These are phyloP conservation scores for Megathymus violae DNA, from an alignment of 1,140 invertebrate genomes.

Conservation along the genomic window DNA sequence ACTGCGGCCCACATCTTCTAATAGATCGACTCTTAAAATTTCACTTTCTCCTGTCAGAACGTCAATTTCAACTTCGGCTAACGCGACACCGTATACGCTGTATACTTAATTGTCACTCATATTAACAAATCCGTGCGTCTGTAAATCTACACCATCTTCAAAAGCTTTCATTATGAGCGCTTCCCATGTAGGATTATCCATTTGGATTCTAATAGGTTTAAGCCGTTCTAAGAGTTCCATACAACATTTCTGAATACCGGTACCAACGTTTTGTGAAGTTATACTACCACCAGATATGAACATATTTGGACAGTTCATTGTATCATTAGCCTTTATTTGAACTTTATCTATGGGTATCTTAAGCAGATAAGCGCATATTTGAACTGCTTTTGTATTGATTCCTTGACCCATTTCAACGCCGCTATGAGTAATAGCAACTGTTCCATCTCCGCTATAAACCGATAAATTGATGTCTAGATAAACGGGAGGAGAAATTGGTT, in stretches of 20 bases:
- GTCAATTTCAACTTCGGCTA: conserved; percentile 90
- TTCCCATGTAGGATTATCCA: conserved; percentile 85
- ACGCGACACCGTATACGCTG: conserved; percentile 84
- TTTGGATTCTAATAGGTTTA: conserved; percentile 84
- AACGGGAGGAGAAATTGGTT: conserved; percentile 49
- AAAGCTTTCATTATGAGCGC: conserved; percentile 85
- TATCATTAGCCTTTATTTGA: conserved; percentile 86
- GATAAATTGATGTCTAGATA: conserved; percentile 86
- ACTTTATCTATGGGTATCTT: conserved; percentile 88
- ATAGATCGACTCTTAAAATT: conserved; percentile 88
- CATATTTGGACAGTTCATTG: conserved; percentile 85
- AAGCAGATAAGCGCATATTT: conserved; percentile 88
- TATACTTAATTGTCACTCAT: conserved; percentile 84
- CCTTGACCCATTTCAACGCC: conserved; percentile 94
- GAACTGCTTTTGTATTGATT: conserved; percentile 89
- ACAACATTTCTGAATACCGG: conserved; percentile 50
- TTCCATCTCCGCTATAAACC: conserved; percentile 90
- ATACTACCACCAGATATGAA: conserved; percentile 79
- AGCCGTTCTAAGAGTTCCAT: conserved; percentile 83
- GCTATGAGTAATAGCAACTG: conserved; percentile 89
- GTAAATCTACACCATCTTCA: conserved; percentile 85
- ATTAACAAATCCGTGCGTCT: conserved; percentile 85
- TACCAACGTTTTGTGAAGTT: conserved; percentile 36
- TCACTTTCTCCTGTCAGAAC: conserved; percentile 90
- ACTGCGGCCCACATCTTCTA: conserved; percentile 90